phyloP scores from a whole-genome alignment of 2,888 invertebrate species.

The Troides helena region DNA sequence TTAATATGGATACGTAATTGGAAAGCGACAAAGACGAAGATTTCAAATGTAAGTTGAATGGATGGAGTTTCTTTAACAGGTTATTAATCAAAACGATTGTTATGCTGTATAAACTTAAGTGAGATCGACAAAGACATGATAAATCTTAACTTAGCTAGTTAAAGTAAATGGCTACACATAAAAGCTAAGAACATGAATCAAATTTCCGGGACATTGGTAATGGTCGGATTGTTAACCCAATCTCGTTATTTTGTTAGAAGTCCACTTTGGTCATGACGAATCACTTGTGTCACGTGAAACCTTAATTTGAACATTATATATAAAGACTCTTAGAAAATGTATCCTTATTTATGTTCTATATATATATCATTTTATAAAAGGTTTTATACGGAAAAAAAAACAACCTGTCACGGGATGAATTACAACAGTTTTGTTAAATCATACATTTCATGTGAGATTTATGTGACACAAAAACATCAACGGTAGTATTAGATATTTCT shows the following conservation, averaged over 20 bases:
- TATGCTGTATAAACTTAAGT: too few species aligned
- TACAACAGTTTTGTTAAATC: neutral
- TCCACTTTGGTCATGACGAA: constrained; percentile 9
- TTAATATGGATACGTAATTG: too few species aligned
- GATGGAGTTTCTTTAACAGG: too few species aligned
- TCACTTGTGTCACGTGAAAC: constrained; percentile 4
- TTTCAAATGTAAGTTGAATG: too few species aligned
- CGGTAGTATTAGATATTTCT: neutral
- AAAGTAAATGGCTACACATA: constrained; percentile 21
- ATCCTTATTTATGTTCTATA: neutral
- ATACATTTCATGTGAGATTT: neutral
- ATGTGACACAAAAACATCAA: neutral
- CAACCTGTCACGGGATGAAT: neutral
- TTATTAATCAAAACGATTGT: too few species aligned
- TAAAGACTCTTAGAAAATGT: neutral
- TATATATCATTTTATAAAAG: too few species aligned
- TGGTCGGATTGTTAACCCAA: constrained; percentile 21
- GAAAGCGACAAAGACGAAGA: too few species aligned
- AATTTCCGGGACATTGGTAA: constrained; percentile 18
- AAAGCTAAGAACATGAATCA: constrained; percentile 23
- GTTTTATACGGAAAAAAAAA: neutral
- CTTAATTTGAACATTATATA: neutral
- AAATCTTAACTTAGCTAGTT: constrained; percentile 12
- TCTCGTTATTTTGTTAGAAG: constrained; percentile 17
- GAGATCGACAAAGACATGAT: neutral